Evolutionary conservation across 1,140 invertebrate species (phyloP).

Genomic region (Panulirus ornatus): DNA sequence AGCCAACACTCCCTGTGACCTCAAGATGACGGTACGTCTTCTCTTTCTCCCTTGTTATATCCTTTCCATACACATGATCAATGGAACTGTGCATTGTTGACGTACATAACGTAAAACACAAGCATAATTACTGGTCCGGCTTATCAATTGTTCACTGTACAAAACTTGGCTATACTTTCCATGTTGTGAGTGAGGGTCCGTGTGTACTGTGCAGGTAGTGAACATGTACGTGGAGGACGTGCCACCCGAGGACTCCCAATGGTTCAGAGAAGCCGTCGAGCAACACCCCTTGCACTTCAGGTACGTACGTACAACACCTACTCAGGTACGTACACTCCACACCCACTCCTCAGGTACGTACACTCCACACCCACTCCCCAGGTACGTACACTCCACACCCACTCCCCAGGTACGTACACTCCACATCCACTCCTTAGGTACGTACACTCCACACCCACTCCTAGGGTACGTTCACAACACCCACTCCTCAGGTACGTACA

Average conservation of each 20-base stretch:
- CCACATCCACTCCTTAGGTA: not conserved
- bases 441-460: not conserved
- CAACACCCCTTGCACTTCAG: conserved; percentile 46
- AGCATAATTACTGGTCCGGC: no score
- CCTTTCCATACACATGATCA: not conserved
- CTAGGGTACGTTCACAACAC: no score
- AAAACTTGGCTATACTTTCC: not conserved
- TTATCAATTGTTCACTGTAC: no score
- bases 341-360: no score
- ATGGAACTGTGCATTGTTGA: not conserved
- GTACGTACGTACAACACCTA: conserved; percentile 1
- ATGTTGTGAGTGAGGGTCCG: not conserved
- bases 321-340: no score
- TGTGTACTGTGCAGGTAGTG: not conserved
- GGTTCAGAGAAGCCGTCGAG: conserved; percentile 48
- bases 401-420: not conserved
- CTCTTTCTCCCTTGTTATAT: not conserved
- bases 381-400: no score
- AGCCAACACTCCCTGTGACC: conserved; percentile 47
- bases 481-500: no score
- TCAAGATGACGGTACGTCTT: conserved; percentile 27
- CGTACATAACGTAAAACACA: no score
- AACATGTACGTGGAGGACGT: conserved; percentile 23
- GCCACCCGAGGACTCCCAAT: not conserved
- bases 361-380: no score